These are phyloP conservation scores for Caenorhabditis japonica DNA, from an alignment of 2,888 invertebrate species.

Conservation along the genomic window DNA sequence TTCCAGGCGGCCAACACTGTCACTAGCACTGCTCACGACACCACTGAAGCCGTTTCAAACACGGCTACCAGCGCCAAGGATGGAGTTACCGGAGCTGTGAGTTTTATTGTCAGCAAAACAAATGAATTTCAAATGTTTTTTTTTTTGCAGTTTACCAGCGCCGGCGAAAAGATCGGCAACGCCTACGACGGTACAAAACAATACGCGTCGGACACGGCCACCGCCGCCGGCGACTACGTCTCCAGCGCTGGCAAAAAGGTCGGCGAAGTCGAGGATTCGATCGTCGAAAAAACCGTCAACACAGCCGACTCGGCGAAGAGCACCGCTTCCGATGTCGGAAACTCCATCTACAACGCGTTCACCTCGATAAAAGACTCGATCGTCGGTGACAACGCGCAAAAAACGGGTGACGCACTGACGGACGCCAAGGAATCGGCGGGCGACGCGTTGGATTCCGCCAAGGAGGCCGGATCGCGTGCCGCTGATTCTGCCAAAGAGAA, in stretches of 20 bases:
- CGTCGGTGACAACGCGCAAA: slow-evolving; percentile 23
- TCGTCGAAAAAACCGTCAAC: slow-evolving; percentile 7
- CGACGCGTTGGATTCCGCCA: not conserved
- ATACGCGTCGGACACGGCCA: slow-evolving; percentile 18
- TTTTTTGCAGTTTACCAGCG: slow-evolving; percentile 29
- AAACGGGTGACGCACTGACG: slow-evolving; percentile 16
- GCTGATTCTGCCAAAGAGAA: slow-evolving; percentile 12
- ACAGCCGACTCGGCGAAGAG: slow-evolving; percentile 15
- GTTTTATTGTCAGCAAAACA: too few species aligned
- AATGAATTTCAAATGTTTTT: slow-evolving; percentile 3
- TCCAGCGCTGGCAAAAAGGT: slow-evolving; percentile 7
- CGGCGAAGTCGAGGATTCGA: slow-evolving; percentile 12
- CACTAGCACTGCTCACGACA: slow-evolving; percentile 4
- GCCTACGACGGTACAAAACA: slow-evolving; percentile 38
- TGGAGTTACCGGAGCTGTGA: slow-evolving; percentile 43
- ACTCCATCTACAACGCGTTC: slow-evolving; percentile 1
- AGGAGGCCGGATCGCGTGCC: not conserved
- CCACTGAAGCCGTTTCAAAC: not conserved
- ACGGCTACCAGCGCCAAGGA: slow-evolving; percentile 32
- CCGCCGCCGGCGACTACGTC: slow-evolving; percentile 19
- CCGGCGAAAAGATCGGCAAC: slow-evolving; percentile 40
- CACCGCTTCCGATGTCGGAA: slow-evolving; percentile 13
- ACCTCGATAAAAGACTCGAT: slow-evolving; percentile 14
- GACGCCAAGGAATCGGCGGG: slow-evolving; percentile 1
- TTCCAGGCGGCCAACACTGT: slow-evolving; percentile 11